Evolutionary conservation across 92 coral and sea anemone species (phyloP).

Genomic region (Pocillopora grandis): DNA sequence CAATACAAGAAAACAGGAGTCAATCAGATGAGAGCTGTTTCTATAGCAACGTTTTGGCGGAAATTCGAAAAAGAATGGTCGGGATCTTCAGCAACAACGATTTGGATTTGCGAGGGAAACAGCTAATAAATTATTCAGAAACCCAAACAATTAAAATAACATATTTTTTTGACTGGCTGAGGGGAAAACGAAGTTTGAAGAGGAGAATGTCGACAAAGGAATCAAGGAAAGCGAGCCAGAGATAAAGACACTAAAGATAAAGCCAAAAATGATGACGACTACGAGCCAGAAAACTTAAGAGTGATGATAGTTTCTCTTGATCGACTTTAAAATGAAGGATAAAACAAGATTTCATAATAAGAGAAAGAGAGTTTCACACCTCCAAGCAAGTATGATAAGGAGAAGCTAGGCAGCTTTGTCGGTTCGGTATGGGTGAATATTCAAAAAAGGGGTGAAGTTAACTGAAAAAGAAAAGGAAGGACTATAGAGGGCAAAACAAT

Average conservation of each 20-base stretch:
- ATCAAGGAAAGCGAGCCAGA: constrained; percentile 34
- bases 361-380: constrained; percentile 42
- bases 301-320: constrained; percentile 36
- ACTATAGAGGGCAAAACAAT: constrained; percentile 23
- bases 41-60: constrained; percentile 31
- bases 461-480: constrained; percentile 34
- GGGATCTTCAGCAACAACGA: constrained; percentile 42
- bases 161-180: constrained; percentile 31
- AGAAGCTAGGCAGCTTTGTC: too few relatives aligned
- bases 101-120: constrained; percentile 35
- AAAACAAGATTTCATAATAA: constrained; percentile 39
- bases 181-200: constrained; percentile 15
- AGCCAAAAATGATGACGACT: constrained; percentile 17
- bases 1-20: constrained; percentile 3
- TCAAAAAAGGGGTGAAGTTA: not conserved
- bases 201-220: constrained; percentile 16
- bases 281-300: constrained; percentile 34
- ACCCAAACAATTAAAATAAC: constrained; percentile 26
- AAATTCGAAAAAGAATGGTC: constrained; percentile 36
- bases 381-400: constrained; percentile 35
- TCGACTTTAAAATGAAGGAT: constrained; percentile 16
- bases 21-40: constrained; percentile 8
- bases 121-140: constrained; percentile 23
- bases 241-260: constrained; percentile 19
- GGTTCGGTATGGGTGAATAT: too few relatives aligned